Base-by-base conservation (phyloP, 2,888 invertebrate genomes). In the Drosophila silvestris region DNA sequence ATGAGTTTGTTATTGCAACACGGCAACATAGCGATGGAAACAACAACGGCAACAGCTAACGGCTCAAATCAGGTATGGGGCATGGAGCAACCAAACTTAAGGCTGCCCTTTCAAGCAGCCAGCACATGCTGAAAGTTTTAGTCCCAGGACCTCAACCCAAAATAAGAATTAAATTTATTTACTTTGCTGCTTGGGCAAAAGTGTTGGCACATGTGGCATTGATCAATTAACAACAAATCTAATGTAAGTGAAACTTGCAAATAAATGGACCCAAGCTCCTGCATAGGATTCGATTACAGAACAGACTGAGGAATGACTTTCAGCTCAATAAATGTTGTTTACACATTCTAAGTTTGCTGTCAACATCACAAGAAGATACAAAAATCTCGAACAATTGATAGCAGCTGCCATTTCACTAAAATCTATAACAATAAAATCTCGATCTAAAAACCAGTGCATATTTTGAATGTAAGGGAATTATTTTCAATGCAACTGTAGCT, bases 161-260 rank as follows among this genome's bases (percentile, higher is more conserved):
- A 77, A 81, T 74, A 81, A 72, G 75, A 83, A 87, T 86, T 80
- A 77, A 85, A 89, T 87, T 89, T 85, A 89, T 89, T 89, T 86
- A 89, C 83, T 81, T 67, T 79, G 78, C 83, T 80, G 73, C 61
- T 64, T 51, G 72, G 54, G 72, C 50, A 53, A 76, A 79, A 73
- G 71, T 79, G 85, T 79, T 82, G 88, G 74, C 78, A 77, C 77
- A 85, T 85, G 88, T 85, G 59, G 82, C 74, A 79, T 77, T 78
- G 78, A 82, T 70, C 81, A 68, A 79, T 66, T 60, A 64, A 56
- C 74, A 76, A 77, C 88, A 87, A 87, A 87, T 85, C 83, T 83
- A 74, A 51, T 74, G 78, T 69, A 80, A 85, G 70, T 73, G 70
- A 81, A 77, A 82, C 84, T 66, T 69, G 58, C 65, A 61, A 64